A percentile compares a stretch with the other conserved stretches of the same genome.
These are phyloP conservation scores for Schizopygopsis pylzovi DNA, from an alignment of 2,797 vertebrate species.

Conservation along the genomic window DNA sequence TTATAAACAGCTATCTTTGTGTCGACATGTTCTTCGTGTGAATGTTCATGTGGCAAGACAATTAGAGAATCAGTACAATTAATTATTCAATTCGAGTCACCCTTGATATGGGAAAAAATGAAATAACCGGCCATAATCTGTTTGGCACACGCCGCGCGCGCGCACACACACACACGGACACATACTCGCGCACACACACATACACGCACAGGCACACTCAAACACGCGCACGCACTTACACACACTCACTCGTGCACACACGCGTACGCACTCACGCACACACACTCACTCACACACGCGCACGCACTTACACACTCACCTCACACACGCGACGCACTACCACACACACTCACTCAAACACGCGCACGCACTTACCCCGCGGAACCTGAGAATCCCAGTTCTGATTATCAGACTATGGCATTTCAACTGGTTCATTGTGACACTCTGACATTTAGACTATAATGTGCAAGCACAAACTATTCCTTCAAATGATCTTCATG, in stretches of 20 bases:
- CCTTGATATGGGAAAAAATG: slow-evolving; percentile 5
- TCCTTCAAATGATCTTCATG: background rate
- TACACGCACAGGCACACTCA: slow-evolving; percentile 4
- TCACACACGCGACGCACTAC: background rate
- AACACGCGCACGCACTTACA: background rate
- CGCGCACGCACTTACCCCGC: slow-evolving; percentile 39
- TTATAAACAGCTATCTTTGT: slow-evolving; percentile 61
- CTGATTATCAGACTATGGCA: slow-evolving; percentile 64
- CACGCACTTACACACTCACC: too few species aligned
- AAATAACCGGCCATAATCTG: slow-evolving; percentile 23
- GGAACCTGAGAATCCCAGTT: slow-evolving; percentile 56
- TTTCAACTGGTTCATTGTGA: slow-evolving; percentile 55
- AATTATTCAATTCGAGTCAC: background rate
- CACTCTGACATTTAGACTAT: slow-evolving; percentile 15
- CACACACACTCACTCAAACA: background rate
- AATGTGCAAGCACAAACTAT: slow-evolving; percentile 14
- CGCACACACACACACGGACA: slow-evolving; percentile 22
- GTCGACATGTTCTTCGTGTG: slow-evolving; percentile 3
- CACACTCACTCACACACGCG: too few species aligned
- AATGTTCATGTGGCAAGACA: slow-evolving; percentile 42
- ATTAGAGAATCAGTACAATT: slow-evolving; percentile 22
- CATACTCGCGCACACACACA: slow-evolving; percentile 31
- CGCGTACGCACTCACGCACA: too few species aligned
- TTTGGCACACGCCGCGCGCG: slow-evolving; percentile 41
- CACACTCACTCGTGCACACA: slow-evolving; percentile 1